These are phyloP conservation scores for Schizotus pectinicornis DNA, from an alignment of 2,888 invertebrate genomes.

Conservation along the genomic window DNA sequence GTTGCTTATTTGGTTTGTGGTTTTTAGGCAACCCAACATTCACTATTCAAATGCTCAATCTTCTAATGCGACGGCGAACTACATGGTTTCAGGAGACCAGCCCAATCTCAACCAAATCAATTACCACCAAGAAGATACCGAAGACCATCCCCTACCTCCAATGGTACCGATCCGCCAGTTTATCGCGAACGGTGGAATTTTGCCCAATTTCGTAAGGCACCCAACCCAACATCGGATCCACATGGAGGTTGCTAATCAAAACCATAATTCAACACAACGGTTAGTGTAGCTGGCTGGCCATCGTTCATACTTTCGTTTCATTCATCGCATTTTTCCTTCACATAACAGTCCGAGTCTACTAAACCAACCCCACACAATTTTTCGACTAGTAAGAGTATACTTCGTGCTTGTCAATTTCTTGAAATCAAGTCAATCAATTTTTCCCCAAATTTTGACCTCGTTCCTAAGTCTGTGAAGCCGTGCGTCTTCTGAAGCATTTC, in stretches of 20 bases:
- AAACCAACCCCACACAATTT: no score
- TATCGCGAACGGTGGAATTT: slow-evolving; percentile 22
- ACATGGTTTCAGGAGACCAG: slow-evolving; percentile 58
- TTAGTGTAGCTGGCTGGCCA: neutral
- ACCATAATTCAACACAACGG: slow-evolving; percentile 19
- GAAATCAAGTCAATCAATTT: no score
- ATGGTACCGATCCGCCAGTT: slow-evolving; percentile 55
- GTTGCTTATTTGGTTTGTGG: no score
- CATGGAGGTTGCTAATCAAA: slow-evolving; percentile 21
- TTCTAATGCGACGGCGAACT: slow-evolving; percentile 47
- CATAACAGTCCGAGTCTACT: no score
- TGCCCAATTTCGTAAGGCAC: slow-evolving; percentile 20
- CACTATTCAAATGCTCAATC: slow-evolving; percentile 57
- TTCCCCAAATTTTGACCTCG: no score
- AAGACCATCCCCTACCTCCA: slow-evolving; percentile 64
- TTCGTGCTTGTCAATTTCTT: no score
- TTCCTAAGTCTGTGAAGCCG: no score
- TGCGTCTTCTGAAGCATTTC: no score
- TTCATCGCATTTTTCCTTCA: no score
- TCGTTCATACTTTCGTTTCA: no score
- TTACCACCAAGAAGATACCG: slow-evolving; percentile 53
- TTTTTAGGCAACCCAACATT: slow-evolving; percentile 54
- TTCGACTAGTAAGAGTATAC: no score
- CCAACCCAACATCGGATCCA: slow-evolving; percentile 18
- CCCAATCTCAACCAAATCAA: slow-evolving; percentile 49